Evolutionary conservation across 2,888 invertebrate species (phyloP), one percentile per base, ranked within the genome.

Genomic region (Boloria selene): DNA sequence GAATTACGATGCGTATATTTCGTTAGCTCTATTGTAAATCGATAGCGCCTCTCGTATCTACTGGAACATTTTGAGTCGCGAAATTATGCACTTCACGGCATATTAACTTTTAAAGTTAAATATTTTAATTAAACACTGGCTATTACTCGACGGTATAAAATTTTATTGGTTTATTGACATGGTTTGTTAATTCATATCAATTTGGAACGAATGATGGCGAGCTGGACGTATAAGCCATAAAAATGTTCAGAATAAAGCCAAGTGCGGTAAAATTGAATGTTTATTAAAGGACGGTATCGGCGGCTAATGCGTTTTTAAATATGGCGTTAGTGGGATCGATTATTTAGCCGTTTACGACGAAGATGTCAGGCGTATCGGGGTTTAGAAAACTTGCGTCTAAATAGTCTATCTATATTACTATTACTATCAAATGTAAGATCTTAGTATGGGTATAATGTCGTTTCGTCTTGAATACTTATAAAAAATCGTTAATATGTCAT

Each of bases 61-160:
- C 26, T 56, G 38, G 45, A n/a, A 49, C 52, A 22, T 59, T 52
- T 52, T 18, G 47, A 53, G 31, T 31, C 52, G 31, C 31, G 26
- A 64, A 64, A 59, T 59, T 38, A 64, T 64, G 58, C 63, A 64
- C 68, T 70, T 70, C 63, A 70, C 68, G 68, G 60, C 16, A 53
- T 56, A 65, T 67, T 60, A 65, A 65, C n/a, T 64, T 65, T 65
- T 68, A 63, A 68, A 65, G 63, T 63, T 65, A 68, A 73, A 74
- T 72, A 72, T 74, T 71, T 70, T 65, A 70, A 68, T 74, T 73
- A 72, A 72, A 73, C 64, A 67, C 61, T 67, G n/a, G 54, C 69
- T 54, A 70, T 69, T 69, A 72, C 60, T 65, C 50, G 59, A 58
- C 58, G 52, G 53, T 68, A 72, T 74, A 71, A 70, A 70, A 70